Evolutionary conservation across 2,797 vertebrate genomes (phyloP).

Genomic region (Acropternis orthonyx): DNA sequence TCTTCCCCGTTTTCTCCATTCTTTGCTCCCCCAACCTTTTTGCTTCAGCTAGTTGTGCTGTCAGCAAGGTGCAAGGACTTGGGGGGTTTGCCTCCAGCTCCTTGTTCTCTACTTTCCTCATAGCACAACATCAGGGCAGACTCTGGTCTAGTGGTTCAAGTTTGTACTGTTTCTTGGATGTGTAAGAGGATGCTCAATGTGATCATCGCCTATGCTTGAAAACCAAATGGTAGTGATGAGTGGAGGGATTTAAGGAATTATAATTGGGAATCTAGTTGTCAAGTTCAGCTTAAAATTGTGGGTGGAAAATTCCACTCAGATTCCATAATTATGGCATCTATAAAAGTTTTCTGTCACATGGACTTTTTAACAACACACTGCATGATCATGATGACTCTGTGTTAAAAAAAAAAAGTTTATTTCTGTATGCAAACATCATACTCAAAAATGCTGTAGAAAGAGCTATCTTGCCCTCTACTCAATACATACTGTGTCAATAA

Average conservation of each 20-base stretch:
- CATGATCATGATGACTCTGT: neutral
- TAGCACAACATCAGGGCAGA: neutral
- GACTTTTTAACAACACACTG: neutral
- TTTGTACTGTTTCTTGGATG: neutral
- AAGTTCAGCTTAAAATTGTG: neutral
- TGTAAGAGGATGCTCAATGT: neutral
- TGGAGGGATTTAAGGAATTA: neutral
- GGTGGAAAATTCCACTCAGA: neutral
- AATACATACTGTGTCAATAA: neutral
- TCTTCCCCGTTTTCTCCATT: neutral
- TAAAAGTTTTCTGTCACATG: neutral
- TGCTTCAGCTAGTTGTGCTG: neutral
- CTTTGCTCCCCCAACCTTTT: neutral
- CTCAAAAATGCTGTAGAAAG: neutral
- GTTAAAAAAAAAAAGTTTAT: neutral
- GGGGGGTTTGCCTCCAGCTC: neutral
- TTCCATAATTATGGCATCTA: neutral
- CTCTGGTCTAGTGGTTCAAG: neutral
- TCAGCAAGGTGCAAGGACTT: neutral
- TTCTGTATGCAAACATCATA: neutral
- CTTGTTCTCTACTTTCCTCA: neutral
- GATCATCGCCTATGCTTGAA: neutral
- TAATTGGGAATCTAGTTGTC: neutral
- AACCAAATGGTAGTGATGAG: slow-evolving; percentile 1
- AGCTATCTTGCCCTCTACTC: neutral